Conservation (phyloP, 2,888 invertebrate genomes). For the Agonopterix subpropinquella region DNA sequence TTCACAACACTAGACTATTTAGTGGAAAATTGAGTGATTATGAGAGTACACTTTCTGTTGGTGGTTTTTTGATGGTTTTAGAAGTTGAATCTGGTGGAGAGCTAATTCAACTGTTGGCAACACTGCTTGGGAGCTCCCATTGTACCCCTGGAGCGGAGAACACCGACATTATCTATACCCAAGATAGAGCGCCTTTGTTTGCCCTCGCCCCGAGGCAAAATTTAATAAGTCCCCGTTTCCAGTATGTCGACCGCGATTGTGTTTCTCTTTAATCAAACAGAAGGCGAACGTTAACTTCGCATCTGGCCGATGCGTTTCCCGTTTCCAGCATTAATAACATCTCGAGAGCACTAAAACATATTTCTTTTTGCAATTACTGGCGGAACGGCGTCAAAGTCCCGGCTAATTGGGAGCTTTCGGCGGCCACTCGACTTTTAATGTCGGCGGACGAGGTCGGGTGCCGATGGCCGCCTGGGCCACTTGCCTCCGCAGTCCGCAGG, state of each 20-base stretch:
- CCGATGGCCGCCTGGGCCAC: conserved; percentile 20
- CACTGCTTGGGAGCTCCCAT: conserved; percentile 21
- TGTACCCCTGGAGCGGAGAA: conserved; percentile 45
- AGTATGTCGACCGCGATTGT: conserved; percentile 52
- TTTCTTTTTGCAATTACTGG: conserved; percentile 63
- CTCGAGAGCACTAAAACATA: conserved; percentile 46
- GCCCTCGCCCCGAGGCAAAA: conserved; percentile 49
- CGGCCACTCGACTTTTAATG: conserved; percentile 61
- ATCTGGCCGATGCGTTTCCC: conserved; percentile 17
- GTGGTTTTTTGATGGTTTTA: too few relatives aligned
- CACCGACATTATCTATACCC: conserved; percentile 59
- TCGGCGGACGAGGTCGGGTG: conserved; percentile 26
- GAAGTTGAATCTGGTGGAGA: too few relatives aligned
- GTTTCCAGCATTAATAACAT: conserved; percentile 48
- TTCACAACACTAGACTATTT: too few relatives aligned
- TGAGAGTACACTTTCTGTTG: too few relatives aligned
- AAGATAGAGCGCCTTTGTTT: conserved; percentile 62
- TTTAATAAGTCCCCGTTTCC: conserved; percentile 56
- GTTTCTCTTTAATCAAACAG: conserved; percentile 58
- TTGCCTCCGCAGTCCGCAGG: conserved; percentile 12
- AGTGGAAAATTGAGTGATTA: too few relatives aligned
- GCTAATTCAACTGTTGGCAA: too few relatives aligned
- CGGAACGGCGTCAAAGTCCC: conserved; percentile 55
- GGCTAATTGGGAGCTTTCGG: conserved; percentile 69
- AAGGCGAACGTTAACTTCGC: conserved; percentile 15